Evolutionary conservation across 2,113 vertebrate species (phyloP), one percentile per base, ranked within the genome.

Genomic region (Ciconia stormi): DNA sequence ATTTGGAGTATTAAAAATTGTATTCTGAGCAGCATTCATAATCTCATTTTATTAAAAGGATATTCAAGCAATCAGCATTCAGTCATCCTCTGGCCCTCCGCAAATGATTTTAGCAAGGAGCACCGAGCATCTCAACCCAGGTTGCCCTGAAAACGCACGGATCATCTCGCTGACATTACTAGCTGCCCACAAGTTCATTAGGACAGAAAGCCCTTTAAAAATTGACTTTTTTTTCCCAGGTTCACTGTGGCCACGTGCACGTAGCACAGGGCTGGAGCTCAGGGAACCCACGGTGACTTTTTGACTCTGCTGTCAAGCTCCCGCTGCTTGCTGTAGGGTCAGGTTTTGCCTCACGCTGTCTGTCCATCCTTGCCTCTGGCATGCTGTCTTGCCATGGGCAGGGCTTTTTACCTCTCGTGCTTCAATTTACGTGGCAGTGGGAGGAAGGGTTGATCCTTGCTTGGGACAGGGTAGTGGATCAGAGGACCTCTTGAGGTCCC

Each of bases 1-100:
- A 59, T 88, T 90, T 95, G 42, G 13, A 63, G 32, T 55, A 73
- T 62, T 87, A 89, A 74, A 93, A 77, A 32, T 65, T 89, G 26
- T 66, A 44, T 92, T 81, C 42, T 50, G 17, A 84, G 40, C 27
- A 63, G 29, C 46, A 52, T 69, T 88, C 61, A 52, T 69, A 55
- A 50, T 66, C n/a, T 49, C 32, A 9, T 58, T 80, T 94, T 58
- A 74, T 61, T 88, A 90, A 95, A 93, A 82, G 49, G 44, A 65
- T 77, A 44, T 32, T 61, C 23, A 66, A 47, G 40, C 11, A 2
- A 58, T 81, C 55, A 78, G 34, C 26, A n/a, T 92, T 91, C 47
- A 61, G 67, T 58, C 15, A 34, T 40, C 50, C 38, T 69, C 26
- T n/a, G 36, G 11, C 11, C 30, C 32, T 69, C 46, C 8, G 0